Evolutionary conservation across 1,140 invertebrate species (phyloP).

Genomic region (Ephestia elutella): DNA sequence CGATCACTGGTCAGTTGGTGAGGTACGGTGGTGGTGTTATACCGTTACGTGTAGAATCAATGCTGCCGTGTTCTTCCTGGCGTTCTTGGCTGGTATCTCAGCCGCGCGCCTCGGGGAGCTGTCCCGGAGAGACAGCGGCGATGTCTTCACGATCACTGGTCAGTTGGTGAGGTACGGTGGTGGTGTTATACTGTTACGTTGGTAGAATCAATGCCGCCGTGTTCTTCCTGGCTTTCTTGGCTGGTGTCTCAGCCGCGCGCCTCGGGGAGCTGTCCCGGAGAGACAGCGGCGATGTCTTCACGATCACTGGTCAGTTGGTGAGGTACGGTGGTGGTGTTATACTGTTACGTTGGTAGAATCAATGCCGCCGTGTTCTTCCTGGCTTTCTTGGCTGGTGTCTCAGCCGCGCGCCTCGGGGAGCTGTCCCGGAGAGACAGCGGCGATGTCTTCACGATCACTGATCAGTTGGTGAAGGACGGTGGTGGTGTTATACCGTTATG

Average conservation of each 20-base stretch:
- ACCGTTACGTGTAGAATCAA: neutral
- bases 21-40: too few relatives aligned
- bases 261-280: constrained; percentile 49
- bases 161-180: too few relatives aligned
- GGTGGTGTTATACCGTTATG: too few relatives aligned
- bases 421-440: constrained; percentile 49
- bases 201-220: constrained; percentile 35
- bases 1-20: constrained; percentile 33
- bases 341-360: too few relatives aligned
- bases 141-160: constrained; percentile 48
- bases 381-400: constrained; percentile 26
- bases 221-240: constrained; percentile 35
- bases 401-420: constrained; percentile 46
- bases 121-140: constrained; percentile 45
- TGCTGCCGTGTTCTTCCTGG: constrained; percentile 38
- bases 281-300: constrained; percentile 53
- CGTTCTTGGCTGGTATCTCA: constrained; percentile 29
- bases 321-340: too few relatives aligned
- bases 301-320: constrained; percentile 31
- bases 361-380: constrained; percentile 43
- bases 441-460: constrained; percentile 48
- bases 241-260: constrained; percentile 35
- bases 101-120: constrained; percentile 49
- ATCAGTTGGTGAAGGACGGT: constrained; percentile 25
- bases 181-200: neutral